Percentiles rank a stretch among this genome's conserved stretches.
Conservation (phyloP, 2,888 invertebrate genomes). For the Lithophane semibrunnea region DNA sequence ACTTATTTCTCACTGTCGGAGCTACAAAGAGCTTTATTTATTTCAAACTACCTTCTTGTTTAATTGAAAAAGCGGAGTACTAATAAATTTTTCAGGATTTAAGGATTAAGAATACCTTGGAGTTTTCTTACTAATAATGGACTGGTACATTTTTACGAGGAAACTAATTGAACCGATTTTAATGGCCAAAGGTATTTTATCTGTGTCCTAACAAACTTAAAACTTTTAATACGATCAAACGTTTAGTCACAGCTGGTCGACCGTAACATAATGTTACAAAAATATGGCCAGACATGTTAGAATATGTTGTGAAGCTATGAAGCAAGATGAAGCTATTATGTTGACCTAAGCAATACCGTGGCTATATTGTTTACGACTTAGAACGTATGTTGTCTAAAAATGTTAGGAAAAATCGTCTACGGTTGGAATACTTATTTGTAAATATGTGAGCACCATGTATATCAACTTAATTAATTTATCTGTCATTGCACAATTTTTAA, state of each 20-base stretch:
- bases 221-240: constrained; percentile 9
- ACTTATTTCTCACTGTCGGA: constrained; percentile 13
- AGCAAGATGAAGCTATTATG: neutral
- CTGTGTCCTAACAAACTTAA: constrained; percentile 1
- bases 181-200: neutral
- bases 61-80: constrained; percentile 15
- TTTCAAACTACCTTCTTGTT: constrained; percentile 8
- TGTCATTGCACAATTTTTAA: too few relatives aligned
- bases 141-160: neutral
- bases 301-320: neutral
- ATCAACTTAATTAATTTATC: too few relatives aligned
- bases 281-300: neutral
- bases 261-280: neutral
- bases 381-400: neutral
- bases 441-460: too few relatives aligned
- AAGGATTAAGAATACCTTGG: too few relatives aligned
- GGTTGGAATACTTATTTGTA: neutral
- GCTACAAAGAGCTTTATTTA: constrained; percentile 3
- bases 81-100: constrained; percentile 21
- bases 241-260: neutral
- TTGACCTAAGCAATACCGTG: neutral
- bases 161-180: neutral
- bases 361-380: neutral
- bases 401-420: neutral
- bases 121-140: neutral